These are phyloP conservation scores for Ellobium chinense DNA, from an alignment of 2,888 invertebrate species.

Conservation along the genomic window DNA sequence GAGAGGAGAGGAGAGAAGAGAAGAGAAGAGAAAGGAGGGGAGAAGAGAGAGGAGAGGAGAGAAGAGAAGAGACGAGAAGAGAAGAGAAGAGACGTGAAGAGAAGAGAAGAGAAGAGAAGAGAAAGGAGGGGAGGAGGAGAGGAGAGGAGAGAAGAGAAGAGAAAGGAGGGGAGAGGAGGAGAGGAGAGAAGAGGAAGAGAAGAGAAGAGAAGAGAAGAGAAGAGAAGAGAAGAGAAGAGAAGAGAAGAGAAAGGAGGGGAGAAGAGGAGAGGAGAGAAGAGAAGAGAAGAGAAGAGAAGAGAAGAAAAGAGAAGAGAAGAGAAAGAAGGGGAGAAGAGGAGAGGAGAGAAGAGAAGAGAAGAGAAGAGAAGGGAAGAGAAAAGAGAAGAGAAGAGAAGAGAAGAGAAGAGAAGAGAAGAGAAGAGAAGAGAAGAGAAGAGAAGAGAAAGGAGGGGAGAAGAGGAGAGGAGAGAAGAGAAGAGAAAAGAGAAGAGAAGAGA, in stretches of 20 bases:
- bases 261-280: not conserved
- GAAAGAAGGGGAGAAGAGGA: not conserved
- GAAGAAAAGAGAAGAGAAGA: not conserved
- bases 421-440: too few species aligned
- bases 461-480: too few species aligned
- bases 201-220: not conserved
- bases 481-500: too few species aligned
- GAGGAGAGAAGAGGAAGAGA: not conserved
- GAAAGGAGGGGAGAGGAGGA: not conserved
- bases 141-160: not conserved
- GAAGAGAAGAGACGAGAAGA: not conserved
- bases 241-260: too few species aligned
- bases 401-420: not conserved
- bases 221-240: not conserved
- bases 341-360: not conserved
- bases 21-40: not conserved
- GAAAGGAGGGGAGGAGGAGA: not conserved
- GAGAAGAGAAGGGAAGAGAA: not conserved
- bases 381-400: not conserved
- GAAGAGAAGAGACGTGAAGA: not conserved
- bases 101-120: not conserved
- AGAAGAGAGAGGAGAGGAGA: not conserved
- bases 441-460: too few species aligned
- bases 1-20: not conserved
- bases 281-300: not conserved